Base-by-base conservation (phyloP, 1,140 invertebrate genomes). In the Lordiphosa collinella region DNA sequence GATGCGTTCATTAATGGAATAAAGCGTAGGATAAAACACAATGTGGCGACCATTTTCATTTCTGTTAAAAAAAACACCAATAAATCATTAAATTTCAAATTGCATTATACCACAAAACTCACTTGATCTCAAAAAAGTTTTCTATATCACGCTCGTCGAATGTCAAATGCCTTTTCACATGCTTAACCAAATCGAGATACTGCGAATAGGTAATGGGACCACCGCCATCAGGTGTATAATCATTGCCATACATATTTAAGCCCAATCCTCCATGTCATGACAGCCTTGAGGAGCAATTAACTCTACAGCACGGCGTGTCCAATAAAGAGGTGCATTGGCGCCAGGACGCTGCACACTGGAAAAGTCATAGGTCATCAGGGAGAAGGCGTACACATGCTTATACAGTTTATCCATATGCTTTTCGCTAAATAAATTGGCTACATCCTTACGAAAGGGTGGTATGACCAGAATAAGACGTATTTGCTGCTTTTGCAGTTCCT, bases 351-450 rank as follows among this genome's bases (percentile, higher is more conserved):
- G 93, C 8, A 94, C 90, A 90, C 90, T 95, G 16, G 96, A 97
- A 89, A 93, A 98, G 89, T 99, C 97, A 89, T 99, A 99, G 1
- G 96, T 98, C 96, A 98, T 98, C 1, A 99, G 90, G 35, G 96
- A 97, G 87, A 98, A 97, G 47, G 92, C 94, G 79, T 94, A 93
- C 2, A 98, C 91, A 89, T 94, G 90, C 22, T 93, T 91, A 68
- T 93, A 92, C 9, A 98, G 90, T 36, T 91, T 91, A 71, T 95
- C 92, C 89, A 97, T 96, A 66, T 97, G 92, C 55, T 94, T 90
- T 57, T 93, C 91, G 16, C 91, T 91, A 90, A 98, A 96, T 76
- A 96, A 91, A 69, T 95, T 93, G 47, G 89, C 90, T 4, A 90
- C 88, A 61, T 93, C 93, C 73, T 93, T 92, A 71, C 92, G 90